Conservation (phyloP, 2,113 vertebrate genomes). For the Jaculus jaculus region DNA sequence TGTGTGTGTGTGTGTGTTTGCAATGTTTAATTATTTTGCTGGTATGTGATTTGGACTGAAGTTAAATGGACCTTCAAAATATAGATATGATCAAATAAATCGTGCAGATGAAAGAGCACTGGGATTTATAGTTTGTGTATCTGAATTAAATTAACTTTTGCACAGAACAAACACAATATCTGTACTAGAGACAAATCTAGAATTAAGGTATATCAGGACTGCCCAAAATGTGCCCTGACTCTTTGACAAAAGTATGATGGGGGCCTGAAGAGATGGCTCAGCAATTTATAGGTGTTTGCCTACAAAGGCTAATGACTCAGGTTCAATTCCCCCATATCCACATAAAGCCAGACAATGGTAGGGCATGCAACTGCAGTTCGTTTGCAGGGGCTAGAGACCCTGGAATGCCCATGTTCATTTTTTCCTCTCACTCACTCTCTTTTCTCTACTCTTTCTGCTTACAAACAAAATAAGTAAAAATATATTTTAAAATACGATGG, state of each 20-base stretch:
- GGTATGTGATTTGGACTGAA: neutral
- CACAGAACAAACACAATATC: neutral
- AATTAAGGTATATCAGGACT: neutral
- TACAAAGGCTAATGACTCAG: too few species aligned
- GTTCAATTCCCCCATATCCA: too few species aligned
- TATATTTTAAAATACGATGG: neutral
- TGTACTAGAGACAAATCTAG: neutral
- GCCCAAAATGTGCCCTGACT: neutral
- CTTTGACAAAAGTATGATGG: neutral
- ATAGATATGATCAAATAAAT: neutral
- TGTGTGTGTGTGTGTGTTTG: constrained; percentile 34
- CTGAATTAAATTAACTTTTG: neutral
- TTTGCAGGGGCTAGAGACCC: too few species aligned
- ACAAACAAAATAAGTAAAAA: too few species aligned
- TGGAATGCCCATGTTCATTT: too few species aligned
- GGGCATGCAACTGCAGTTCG: too few species aligned
- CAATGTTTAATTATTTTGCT: neutral
- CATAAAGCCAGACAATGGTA: too few species aligned
- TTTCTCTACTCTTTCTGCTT: too few species aligned
- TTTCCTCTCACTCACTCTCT: too few species aligned
- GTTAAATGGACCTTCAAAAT: constrained; percentile 1
- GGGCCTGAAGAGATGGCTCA: too few species aligned
- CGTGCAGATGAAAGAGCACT: neutral
- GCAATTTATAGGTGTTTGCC: too few species aligned
- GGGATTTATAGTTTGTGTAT: neutral